Percentiles rank a stretch among this genome's conserved stretches.
Evolutionary conservation across 2,797 vertebrate genomes (phyloP).

Genomic region (Micromesistius poutassou): DNA sequence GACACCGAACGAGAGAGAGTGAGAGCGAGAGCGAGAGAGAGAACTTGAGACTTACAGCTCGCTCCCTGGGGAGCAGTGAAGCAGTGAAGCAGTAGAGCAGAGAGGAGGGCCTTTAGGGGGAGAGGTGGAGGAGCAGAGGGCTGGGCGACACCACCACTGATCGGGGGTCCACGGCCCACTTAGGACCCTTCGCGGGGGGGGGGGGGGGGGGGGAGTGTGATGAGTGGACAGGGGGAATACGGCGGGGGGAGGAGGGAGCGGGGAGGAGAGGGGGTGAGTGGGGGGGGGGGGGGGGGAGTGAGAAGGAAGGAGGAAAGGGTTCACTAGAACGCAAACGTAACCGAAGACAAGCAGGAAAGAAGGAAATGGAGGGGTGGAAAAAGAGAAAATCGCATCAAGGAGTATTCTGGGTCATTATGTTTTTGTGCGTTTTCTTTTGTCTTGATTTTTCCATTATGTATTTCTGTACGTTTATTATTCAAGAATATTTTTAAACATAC

Average conservation of each 20-base stretch:
- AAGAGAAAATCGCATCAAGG: background rate
- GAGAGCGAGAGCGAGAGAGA: background rate
- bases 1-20: background rate
- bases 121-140: slow-evolving; percentile 5
- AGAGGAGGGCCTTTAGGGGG: slow-evolving; percentile 44
- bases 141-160: background rate
- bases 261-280: slow-evolving; percentile 26
- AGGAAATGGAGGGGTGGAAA: background rate
- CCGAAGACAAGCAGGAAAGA: slow-evolving; percentile 17
- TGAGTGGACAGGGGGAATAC: background rate
- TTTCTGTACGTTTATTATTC: background rate
- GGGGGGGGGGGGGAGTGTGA: background rate
- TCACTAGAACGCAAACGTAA: background rate
- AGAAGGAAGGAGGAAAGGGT: background rate
- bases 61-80: slow-evolving; percentile 51
- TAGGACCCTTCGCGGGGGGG: background rate
- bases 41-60: slow-evolving; percentile 55
- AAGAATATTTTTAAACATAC: too few species aligned
- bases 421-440: background rate
- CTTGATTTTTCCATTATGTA: background rate
- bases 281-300: slow-evolving; percentile 35
- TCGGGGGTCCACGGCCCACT: background rate
- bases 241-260: too few species aligned
- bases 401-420: background rate
- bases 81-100: slow-evolving; percentile 47